These are phyloP conservation scores for Mylabris sibirica DNA, from an alignment of 2,888 invertebrate genomes.

Conservation along the genomic window DNA sequence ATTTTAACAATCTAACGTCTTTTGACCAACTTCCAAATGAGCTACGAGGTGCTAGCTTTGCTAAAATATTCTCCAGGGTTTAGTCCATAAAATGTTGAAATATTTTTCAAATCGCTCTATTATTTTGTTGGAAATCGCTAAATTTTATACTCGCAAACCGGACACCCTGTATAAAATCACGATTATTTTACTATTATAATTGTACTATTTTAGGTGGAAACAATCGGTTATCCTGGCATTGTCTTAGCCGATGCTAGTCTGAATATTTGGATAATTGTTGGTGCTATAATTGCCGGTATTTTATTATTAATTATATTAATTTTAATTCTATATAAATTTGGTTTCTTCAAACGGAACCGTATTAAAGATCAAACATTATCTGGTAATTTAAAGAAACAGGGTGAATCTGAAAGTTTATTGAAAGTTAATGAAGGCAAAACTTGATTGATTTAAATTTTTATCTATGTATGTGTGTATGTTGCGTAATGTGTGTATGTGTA, in stretches of 20 bases:
- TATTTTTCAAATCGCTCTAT: too few relatives aligned
- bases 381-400: conserved; percentile 63
- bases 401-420: conserved; percentile 47
- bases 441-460: background rate
- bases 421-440: conserved; percentile 24
- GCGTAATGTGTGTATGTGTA: too few relatives aligned
- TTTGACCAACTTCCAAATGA: too few relatives aligned
- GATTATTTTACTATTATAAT: too few relatives aligned
- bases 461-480: too few relatives aligned
- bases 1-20: too few relatives aligned
- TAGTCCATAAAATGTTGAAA: too few relatives aligned
- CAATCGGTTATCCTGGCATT: conserved; percentile 83
- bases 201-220: conserved; percentile 70
- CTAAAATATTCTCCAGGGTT: too few relatives aligned
- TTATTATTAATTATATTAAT: conserved; percentile 82
- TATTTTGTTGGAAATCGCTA: too few relatives aligned
- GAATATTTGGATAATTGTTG: conserved; percentile 86
- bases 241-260: conserved; percentile 80
- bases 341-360: conserved; percentile 87
- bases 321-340: conserved; percentile 84
- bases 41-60: too few relatives aligned
- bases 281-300: conserved; percentile 85
- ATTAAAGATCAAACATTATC: conserved; percentile 78
- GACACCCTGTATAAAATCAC: too few relatives aligned
- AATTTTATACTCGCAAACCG: too few relatives aligned